Evolutionary conservation across 2,888 invertebrate species (phyloP), one percentile per base, ranked within the genome.

Genomic region (Limenitis arthemis): DNA sequence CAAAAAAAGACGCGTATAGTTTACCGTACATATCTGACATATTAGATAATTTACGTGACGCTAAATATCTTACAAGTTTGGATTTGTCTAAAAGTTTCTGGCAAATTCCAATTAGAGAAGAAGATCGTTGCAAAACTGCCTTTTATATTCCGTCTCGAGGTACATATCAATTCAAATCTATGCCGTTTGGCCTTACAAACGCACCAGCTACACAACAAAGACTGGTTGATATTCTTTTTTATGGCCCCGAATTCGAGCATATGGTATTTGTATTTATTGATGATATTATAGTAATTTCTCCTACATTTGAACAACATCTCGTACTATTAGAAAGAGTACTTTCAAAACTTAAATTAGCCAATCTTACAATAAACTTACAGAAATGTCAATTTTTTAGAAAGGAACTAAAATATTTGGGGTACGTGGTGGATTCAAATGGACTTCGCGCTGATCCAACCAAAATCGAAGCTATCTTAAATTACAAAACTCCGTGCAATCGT

Each of bases 401-500:
- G 28, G 56, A 56, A 29, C 37, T 66, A 1, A 52, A 53, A 11
- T 56, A 56, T 29, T 40, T 50, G 20, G 64, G 62, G 1, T 64
- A 63, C 34, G 32, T 63, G 6, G 66, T 79, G 0, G 65, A 69
- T 49, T 12, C 37, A 4, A 32, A 57, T 0, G 66, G 68, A 5
- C 41, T 68, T 1, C 59, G 56, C 5, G 58, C 64, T 1, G 64
- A 68, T 32, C 65, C 66, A 5, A 61, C 54, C 7, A 66, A 68
- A 38, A 60, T 64, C 9, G 33, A 33, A 7, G 7, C 8, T 33
- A 33, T 33, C 9, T 33, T 33, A 33, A 33, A 33, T 33, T 33
- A 33, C 9, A 7, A 7, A 8, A 33, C 33, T 8, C 33, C 33
- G 0, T 37, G 58, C 8, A 43, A 43, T 33, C 31, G 8, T 29